A percentile compares a stretch with the other conserved stretches of the same genome.
phyloP scores from a whole-genome alignment of 2,797 vertebrate species.

The Anabas testudineus region DNA sequence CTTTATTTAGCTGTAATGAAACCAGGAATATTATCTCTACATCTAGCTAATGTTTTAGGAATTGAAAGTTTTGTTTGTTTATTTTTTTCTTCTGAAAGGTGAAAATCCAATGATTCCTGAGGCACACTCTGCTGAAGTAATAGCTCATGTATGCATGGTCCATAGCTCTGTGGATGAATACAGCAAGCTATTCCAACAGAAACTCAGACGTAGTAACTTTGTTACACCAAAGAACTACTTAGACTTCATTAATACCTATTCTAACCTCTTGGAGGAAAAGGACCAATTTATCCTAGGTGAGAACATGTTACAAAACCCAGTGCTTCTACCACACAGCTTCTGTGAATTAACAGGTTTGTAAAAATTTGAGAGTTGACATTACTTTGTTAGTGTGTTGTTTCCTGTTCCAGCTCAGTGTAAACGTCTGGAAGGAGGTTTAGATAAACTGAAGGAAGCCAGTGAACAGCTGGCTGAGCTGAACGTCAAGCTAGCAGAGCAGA shows the following conservation, averaged over 20 bases:
- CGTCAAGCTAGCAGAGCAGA: slow-evolving; percentile 93
- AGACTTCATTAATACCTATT: slow-evolving; percentile 93
- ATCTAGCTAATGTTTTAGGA: neutral
- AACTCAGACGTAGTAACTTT: slow-evolving; percentile 91
- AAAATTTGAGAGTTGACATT: slow-evolving; percentile 15
- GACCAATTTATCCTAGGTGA: slow-evolving; percentile 90
- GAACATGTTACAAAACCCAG: neutral
- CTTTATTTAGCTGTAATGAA: slow-evolving; percentile 3
- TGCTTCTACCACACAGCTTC: neutral
- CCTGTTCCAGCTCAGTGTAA: slow-evolving; percentile 89
- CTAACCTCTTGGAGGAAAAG: slow-evolving; percentile 90
- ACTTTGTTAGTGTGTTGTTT: slow-evolving; percentile 26
- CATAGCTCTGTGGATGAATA: slow-evolving; percentile 89
- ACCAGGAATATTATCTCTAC: neutral
- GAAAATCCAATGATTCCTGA: slow-evolving; percentile 86
- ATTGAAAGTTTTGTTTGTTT: neutral
- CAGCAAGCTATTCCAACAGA: slow-evolving; percentile 92
- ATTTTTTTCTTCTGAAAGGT: slow-evolving; percentile 75
- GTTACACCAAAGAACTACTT: slow-evolving; percentile 98
- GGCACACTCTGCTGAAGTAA: slow-evolving; percentile 76
- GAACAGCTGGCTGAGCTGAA: slow-evolving; percentile 92
- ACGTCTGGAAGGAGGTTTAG: slow-evolving; percentile 92
- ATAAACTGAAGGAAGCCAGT: slow-evolving; percentile 94
- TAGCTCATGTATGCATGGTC: slow-evolving; percentile 91
- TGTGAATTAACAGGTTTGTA: slow-evolving; percentile 10